Base-by-base conservation (phyloP, 2,797 vertebrate genomes). In the Spatula clypeata region DNA sequence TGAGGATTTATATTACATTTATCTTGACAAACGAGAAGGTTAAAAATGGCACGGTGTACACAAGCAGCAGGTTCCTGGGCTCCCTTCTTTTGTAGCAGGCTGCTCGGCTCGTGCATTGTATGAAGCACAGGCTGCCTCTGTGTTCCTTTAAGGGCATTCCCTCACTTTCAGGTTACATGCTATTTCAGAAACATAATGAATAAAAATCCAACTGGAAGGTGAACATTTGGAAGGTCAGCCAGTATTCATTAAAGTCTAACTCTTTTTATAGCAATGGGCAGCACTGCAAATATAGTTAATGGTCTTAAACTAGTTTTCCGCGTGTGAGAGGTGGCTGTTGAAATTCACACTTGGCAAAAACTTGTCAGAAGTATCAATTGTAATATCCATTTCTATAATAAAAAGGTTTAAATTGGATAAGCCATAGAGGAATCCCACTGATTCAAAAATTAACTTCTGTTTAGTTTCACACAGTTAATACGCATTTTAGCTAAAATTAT, bases 321-420 rank as follows among this genome's bases (percentile, higher is more conserved):
- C 61, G 77, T 27, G 75, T 0, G 2, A 90, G 79, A 70, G 36
- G 71, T 34, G 83, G 88, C 74, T 77, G 42, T 18, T 69, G 86
- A 90, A 96, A 94, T 75, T 86, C 74, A 67, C n/a, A 20, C 84
- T 79, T 24, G 79, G 86, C 76, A 96, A 81, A 88, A 95, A 80
- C 44, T 70, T 83, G 71, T 88, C 84, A 88, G 90, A 91, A 89
- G 45, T 75, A 95, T 77, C 79, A 86, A 60, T 13, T 60, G 79
- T 62, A 88, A 96, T 90, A 80, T 70, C 75, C 89, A 79, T 79
- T 97, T 91, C 70, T 81, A 2, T 26, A 90, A 83, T 40, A 67
- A 91, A 94, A 90, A 62, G 74, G 72, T 86, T 95, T 73, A 88
- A 97, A 95, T 79, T 89, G 96, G 90, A 83, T 92, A 92, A 96